These are phyloP conservation scores for Archegozetes longisetosus DNA, from an alignment of 1,140 invertebrate genomes.

Conservation along the genomic window DNA sequence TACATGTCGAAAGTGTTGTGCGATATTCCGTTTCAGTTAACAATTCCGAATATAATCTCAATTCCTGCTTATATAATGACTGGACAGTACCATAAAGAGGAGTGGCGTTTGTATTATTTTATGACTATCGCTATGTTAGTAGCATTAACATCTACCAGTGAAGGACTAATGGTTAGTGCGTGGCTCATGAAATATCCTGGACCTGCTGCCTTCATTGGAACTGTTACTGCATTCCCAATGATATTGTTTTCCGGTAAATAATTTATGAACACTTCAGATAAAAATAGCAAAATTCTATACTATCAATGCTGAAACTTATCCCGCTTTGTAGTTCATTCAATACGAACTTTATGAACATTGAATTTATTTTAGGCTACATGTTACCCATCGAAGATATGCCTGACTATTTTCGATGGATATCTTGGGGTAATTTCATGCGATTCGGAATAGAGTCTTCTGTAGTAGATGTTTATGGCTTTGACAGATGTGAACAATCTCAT, in stretches of 20 bases:
- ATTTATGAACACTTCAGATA: not conserved
- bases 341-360: not conserved
- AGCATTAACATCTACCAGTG: not conserved
- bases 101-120: not conserved
- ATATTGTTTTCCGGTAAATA: not conserved
- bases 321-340: not conserved
- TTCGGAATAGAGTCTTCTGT: not conserved
- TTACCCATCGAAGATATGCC: not conserved
- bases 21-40: not conserved
- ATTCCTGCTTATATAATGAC: not conserved
- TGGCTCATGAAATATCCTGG: not conserved
- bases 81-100: not conserved
- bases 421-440: not conserved
- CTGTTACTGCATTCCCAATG: not conserved
- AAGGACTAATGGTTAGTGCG: not conserved
- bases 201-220: not conserved
- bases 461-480: not conserved
- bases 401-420: not conserved
- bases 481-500: not conserved
- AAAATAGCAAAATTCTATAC: not conserved
- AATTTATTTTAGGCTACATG: constrained; percentile 31
- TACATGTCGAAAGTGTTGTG: not conserved
- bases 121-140: not conserved
- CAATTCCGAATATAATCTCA: not conserved
- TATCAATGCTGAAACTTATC: not conserved